Conservation (phyloP, 1,140 invertebrate species). For the Lepidostoma basale region DNA sequence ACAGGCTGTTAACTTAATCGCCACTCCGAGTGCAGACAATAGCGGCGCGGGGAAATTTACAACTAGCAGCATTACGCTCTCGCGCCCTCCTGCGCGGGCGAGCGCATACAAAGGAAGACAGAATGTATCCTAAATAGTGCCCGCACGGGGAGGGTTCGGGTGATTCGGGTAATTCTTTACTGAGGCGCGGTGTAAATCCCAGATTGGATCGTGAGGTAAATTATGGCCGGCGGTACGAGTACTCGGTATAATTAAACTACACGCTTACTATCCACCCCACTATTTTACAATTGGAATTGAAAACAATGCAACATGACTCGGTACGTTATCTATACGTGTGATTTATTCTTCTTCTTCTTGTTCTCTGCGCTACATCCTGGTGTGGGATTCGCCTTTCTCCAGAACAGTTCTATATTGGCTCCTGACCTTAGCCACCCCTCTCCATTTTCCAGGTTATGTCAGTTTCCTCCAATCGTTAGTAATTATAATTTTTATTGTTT, state of each 20-base stretch:
- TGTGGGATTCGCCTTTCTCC: too few relatives aligned
- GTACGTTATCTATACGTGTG: too few relatives aligned
- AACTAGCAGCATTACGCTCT: conserved; percentile 19
- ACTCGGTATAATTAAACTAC: neutral
- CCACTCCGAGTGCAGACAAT: conserved; percentile 12
- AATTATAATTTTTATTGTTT: too few relatives aligned
- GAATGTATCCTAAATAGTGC: conserved; percentile 7
- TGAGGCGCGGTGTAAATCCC: conserved; percentile 26
- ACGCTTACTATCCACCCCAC: neutral
- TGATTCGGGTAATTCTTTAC: conserved; percentile 10
- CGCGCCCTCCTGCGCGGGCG: neutral
- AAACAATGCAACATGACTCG: too few relatives aligned
- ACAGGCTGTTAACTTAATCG: conserved; percentile 29
- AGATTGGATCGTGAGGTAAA: conserved; percentile 29
- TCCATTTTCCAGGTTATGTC: too few relatives aligned
- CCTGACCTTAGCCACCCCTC: too few relatives aligned
- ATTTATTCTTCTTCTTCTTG: too few relatives aligned
- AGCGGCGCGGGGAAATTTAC: conserved; percentile 16
- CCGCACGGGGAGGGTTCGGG: neutral
- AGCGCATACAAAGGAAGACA: conserved; percentile 17
- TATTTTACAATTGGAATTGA: neutral
- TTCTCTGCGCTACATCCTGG: too few relatives aligned
- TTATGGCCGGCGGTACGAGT: conserved; percentile 7
- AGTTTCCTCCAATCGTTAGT: too few relatives aligned
- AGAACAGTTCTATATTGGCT: too few relatives aligned